Conservation (phyloP, 2,797 vertebrate species). For the Siniperca obscura region DNA sequence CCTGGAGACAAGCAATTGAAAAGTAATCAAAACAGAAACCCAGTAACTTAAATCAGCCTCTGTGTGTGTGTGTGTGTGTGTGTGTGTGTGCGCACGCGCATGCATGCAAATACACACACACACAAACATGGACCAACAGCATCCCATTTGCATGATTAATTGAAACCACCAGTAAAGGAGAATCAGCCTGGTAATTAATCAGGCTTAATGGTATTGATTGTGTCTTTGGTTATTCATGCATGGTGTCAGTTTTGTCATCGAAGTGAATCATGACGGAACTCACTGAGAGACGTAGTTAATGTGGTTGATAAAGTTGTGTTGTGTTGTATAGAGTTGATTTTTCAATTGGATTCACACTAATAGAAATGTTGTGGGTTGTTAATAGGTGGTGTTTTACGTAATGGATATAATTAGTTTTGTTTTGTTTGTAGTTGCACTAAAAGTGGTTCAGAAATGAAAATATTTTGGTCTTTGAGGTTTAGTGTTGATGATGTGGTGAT, state of each 20-base stretch:
- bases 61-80: background rate
- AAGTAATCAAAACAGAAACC: slow-evolving; percentile 48
- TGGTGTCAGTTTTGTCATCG: slow-evolving; percentile 41
- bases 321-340: background rate
- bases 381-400: background rate
- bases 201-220: slow-evolving; percentile 42
- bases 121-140: background rate
- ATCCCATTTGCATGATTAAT: slow-evolving; percentile 48
- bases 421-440: background rate
- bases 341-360: background rate
- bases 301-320: background rate
- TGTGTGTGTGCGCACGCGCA: background rate
- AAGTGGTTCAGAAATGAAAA: background rate
- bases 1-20: slow-evolving; percentile 22
- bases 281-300: background rate
- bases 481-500: background rate
- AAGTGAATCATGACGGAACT: slow-evolving; percentile 7
- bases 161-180: slow-evolving; percentile 39
- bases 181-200: slow-evolving; percentile 60
- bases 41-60: slow-evolving; percentile 27
- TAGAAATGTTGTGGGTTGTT: no score
- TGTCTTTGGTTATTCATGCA: slow-evolving; percentile 49
- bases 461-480: background rate
- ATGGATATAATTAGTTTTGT: background rate
- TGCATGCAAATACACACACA: background rate